Conservation (phyloP, 2,113 vertebrate genomes). For the Daboia siamensis region DNA sequence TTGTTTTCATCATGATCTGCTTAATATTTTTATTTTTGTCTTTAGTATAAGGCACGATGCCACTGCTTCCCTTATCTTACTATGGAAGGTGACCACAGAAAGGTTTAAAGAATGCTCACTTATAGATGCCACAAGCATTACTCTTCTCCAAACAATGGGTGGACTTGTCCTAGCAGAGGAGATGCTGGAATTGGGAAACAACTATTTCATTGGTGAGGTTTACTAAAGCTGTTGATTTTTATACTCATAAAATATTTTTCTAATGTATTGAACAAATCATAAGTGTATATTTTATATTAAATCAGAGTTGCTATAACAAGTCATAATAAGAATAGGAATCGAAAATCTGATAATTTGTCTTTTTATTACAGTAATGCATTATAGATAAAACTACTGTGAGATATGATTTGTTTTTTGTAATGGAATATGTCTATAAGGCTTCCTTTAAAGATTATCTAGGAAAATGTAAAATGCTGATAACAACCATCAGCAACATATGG, state of each 20-base stretch:
- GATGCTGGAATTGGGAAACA: constrained; percentile 83
- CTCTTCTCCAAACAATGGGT: constrained; percentile 81
- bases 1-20: neutral
- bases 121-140: constrained; percentile 82
- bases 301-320: neutral
- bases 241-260: neutral
- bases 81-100: constrained; percentile 84
- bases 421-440: neutral
- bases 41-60: constrained; percentile 85
- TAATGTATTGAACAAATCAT: neutral
- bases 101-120: constrained; percentile 88
- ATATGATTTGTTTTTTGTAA: neutral
- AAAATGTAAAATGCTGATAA: neutral
- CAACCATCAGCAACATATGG: neutral
- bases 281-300: neutral
- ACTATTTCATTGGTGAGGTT: constrained; percentile 92
- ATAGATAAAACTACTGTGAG: neutral
- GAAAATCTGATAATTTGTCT: neutral
- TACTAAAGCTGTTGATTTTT: neutral
- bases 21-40: constrained; percentile 30
- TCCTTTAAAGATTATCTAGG: neutral
- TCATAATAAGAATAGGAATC: neutral
- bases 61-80: constrained; percentile 80
- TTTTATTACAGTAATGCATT: neutral
- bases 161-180: constrained; percentile 88